These are phyloP conservation scores for Drosophila tanythrix DNA, from an alignment of 2,888 invertebrate species.

Conservation along the genomic window DNA sequence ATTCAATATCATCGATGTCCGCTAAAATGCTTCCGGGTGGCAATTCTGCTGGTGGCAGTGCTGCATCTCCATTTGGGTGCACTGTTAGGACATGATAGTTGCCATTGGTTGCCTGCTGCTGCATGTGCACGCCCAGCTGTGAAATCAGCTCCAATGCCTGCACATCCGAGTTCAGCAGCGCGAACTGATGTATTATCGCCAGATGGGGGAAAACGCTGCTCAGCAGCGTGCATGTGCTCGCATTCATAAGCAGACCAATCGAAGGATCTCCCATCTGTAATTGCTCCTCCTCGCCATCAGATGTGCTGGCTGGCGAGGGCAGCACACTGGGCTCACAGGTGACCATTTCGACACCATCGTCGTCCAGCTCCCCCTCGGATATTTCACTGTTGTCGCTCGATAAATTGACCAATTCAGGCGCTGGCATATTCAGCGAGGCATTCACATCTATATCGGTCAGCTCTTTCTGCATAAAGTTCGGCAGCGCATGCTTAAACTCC, in stretches of 20 bases:
- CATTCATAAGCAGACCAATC: constrained; percentile 40
- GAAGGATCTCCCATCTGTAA: constrained; percentile 26
- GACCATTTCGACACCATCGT: constrained; percentile 59
- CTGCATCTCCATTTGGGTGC: constrained; percentile 45
- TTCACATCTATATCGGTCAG: constrained; percentile 68
- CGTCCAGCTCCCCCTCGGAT: constrained; percentile 50
- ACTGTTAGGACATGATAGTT: constrained; percentile 73
- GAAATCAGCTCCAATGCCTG: constrained; percentile 80
- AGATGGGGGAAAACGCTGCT: constrained; percentile 81
- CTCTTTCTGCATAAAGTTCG: constrained; percentile 84
- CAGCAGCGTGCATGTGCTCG: constrained; percentile 65
- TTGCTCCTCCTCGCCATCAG: constrained; percentile 46
- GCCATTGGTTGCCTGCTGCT: constrained; percentile 77
- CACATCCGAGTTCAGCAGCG: constrained; percentile 78
- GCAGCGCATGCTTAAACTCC: constrained; percentile 80
- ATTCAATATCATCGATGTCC: constrained; percentile 82
- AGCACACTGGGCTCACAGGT: constrained; percentile 61
- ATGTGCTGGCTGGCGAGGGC: constrained; percentile 50
- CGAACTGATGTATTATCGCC: constrained; percentile 82
- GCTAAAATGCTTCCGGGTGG: constrained; percentile 70
- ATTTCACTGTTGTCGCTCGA: constrained; percentile 71
- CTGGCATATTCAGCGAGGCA: constrained; percentile 13
- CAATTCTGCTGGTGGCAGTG: constrained; percentile 37
- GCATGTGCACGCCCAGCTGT: constrained; percentile 82
- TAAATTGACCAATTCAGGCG: constrained; percentile 46